Base-by-base conservation (phyloP, 2,888 invertebrate genomes). In the Caenorhabditis sp. region DNA sequence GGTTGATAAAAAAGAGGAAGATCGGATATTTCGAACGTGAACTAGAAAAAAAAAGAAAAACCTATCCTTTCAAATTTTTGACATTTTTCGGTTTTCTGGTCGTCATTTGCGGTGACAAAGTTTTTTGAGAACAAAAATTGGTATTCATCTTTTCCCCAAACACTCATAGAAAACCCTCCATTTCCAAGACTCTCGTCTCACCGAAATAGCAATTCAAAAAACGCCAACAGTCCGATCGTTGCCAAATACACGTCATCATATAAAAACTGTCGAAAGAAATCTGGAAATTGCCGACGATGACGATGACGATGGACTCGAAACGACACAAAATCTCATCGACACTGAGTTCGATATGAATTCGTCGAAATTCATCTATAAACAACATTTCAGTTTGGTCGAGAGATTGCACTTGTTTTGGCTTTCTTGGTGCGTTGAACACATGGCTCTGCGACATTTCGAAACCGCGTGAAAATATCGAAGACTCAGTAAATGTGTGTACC, bases 221-320 rank as follows among this genome's bases (percentile, higher is more conserved):
- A 23, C 24, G 1, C 27, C 55, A 26, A 14, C 24, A 12, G 55
- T 23, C 14, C 27, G 26, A 26, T 66, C 66, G 6, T 63, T 66
- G 0, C 71, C 71, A 21, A 8, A 27, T 14, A 57, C 61, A 53
- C 62, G 51, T 12, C 58, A 53, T 50, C 55, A 66, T 21, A 59
- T 62, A 1, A 51, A 55, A 12, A 37, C 66, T 0, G 37, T 64
- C 17, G 66, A 71, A 31, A 31, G 71, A 61, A 19, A 64, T 26
- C 54, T 26, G 24, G 71, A 71, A 49, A 12, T 27, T 1, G 71
- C 71, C 10, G 66, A 67, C 31, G 71, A 71, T 19, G 51, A 63
- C 10, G 57, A 60, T 14, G 37, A 55, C 10, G 55, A 55, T 21
- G 51, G 21, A 21, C 4, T 21, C 3, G 51, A 51, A n/a, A 19